Percentiles rank a stretch among this genome's conserved stretches.
Conservation (phyloP, 1,140 invertebrate species). For the Temnothorax longispinosus region DNA sequence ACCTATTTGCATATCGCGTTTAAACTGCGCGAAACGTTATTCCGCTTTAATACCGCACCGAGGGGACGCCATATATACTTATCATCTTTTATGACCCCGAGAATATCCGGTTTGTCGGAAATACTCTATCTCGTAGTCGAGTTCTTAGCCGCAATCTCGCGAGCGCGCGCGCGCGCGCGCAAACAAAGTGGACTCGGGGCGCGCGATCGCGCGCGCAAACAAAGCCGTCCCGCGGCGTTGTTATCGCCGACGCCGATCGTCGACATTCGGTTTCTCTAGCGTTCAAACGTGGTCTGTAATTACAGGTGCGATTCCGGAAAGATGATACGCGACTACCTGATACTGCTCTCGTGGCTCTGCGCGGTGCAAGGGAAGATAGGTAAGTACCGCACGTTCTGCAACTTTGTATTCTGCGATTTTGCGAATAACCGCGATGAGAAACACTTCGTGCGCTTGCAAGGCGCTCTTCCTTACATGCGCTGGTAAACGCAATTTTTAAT, state of each 20-base stretch:
- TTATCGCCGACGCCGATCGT: slow-evolving; percentile 7
- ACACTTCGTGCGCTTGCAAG: background rate
- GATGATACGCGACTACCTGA: slow-evolving; percentile 84
- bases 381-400: slow-evolving; percentile 59
- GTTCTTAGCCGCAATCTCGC: slow-evolving; percentile 3
- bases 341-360: slow-evolving; percentile 83
- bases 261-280: background rate
- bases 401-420: background rate
- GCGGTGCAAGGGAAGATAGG: slow-evolving; percentile 83
- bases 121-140: background rate
- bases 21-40: slow-evolving; percentile 32
- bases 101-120: slow-evolving; percentile 25
- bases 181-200: background rate
- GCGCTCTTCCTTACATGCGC: background rate
- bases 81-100: slow-evolving; percentile 36
- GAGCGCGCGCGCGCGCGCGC: background rate
- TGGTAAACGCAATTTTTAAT: background rate
- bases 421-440: background rate
- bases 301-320: slow-evolving; percentile 79
- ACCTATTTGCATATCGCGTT: slow-evolving; percentile 53
- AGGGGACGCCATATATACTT: slow-evolving; percentile 8
- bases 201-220: background rate
- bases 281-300: slow-evolving; percentile 53
- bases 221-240: background rate
- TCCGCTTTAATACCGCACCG: slow-evolving; percentile 12